A percentile compares a stretch with the other conserved stretches of the same genome.
phyloP scores from a whole-genome alignment of 1,140 invertebrate species.

The Holcopasites calliopsidis region DNA sequence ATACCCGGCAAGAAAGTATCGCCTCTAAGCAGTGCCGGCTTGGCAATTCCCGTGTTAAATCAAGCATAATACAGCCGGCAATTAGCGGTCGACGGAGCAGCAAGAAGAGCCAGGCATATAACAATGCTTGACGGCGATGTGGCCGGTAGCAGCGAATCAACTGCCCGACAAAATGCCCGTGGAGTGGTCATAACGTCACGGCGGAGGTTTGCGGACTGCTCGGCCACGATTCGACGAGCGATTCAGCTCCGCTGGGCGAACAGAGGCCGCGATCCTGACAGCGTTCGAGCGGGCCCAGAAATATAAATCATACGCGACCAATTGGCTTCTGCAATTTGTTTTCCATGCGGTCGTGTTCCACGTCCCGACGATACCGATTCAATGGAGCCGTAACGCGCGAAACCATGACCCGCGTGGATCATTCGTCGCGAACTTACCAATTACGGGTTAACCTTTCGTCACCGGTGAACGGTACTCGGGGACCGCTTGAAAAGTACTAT shows the following conservation, averaged over 20 bases:
- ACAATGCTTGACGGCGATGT: neutral
- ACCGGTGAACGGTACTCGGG: constrained; percentile 35
- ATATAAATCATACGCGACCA: constrained; percentile 55
- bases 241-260: constrained; percentile 24
- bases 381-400: constrained; percentile 42
- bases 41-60: neutral
- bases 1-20: neutral
- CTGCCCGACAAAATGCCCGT: constrained; percentile 39
- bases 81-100: neutral
- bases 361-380: constrained; percentile 35
- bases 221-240: constrained; percentile 51
- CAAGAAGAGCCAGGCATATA: neutral
- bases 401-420: constrained; percentile 18
- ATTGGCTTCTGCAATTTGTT: constrained; percentile 56
- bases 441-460: constrained; percentile 49
- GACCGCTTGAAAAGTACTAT: constrained; percentile 28
- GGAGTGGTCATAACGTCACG: constrained; percentile 47
- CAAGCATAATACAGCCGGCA: neutral
- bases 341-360: constrained; percentile 50
- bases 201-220: constrained; percentile 40
- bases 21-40: neutral
- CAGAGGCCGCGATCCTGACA: neutral
- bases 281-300: constrained; percentile 30
- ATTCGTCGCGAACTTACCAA: constrained; percentile 34
- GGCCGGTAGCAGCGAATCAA: neutral